Evolutionary conservation across 1,140 invertebrate species (phyloP), one percentile per base, ranked within the genome.

Genomic region (Gonatopus flavifemur): DNA sequence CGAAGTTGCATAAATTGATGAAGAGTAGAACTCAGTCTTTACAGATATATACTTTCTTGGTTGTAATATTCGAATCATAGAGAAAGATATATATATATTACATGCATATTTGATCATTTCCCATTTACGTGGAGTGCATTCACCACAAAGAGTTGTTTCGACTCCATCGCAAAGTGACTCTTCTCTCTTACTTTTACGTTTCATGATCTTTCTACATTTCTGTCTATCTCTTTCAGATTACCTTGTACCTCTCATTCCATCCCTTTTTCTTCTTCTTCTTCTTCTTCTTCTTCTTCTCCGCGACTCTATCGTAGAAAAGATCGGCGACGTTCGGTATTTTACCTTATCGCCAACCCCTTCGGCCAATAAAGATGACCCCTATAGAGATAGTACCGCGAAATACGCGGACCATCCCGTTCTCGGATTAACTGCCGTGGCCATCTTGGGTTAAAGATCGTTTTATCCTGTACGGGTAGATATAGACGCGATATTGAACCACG

Each of bases 301-400:
- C 41, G 39, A 43, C 39, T 49, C 57, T 65, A 67, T 68, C 57
- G 54, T 41, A 53, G 55, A 43, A 32, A 50, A 66, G 52, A 64
- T 67, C 61, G 24, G 52, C 47, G 39, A 57, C 43, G 54, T 57
- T 50, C 55, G 56, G 52, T 64, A 70, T 69, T 70, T 70, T 51
- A 64, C 55, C 64, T 71, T 69, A 69, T 72, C 63, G 53, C 45
- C 54, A 59, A 63, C 48, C 55, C 59, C 47, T 58, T 65, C 58
- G 58, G 45, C 68, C 64, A 70, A 66, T 72, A 70, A 72, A 69
- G 63, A 69, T 63, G 63, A 69, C 57, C 57, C 50, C 52, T 47
- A 62, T 62, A 62, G 61, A 71, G 64, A 69, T 69, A 63, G 55
- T 45, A 39, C 38, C 51, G 53, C 63, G 51, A 70, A 72, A 62